These are phyloP conservation scores for Alloscopus bannaensis DNA, from an alignment of 2,888 invertebrate species.

Conservation along the genomic window DNA sequence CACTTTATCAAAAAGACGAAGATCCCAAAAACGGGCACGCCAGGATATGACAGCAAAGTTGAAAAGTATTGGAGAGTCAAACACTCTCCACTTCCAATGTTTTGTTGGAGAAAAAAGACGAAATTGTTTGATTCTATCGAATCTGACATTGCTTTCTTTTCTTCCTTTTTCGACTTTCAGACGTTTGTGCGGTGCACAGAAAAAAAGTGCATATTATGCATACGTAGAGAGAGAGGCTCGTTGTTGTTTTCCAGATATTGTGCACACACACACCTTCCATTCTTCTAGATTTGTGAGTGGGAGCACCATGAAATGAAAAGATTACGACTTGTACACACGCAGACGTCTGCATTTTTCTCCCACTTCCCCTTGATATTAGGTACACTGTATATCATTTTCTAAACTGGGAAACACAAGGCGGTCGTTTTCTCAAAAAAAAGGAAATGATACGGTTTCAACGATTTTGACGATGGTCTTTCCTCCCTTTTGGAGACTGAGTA, in stretches of 20 bases:
- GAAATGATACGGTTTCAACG: conserved; percentile 43
- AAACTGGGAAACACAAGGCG: conserved; percentile 20
- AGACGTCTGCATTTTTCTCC: conserved; percentile 62
- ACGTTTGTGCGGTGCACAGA: neutral
- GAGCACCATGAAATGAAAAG: conserved; percentile 58
- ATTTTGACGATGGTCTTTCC: conserved; percentile 5
- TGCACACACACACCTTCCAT: conserved; percentile 1
- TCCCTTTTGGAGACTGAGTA: neutral
- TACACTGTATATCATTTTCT: conserved; percentile 48
- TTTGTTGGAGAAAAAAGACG: conserved; percentile 21
- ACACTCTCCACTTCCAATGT: conserved; percentile 40
- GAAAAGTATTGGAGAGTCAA: conserved; percentile 2
- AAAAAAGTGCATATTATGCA: neutral
- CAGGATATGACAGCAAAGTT: too few species aligned
- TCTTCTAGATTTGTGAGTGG: conserved; percentile 31
- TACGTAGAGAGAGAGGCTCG: neutral
- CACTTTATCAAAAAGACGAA: too few species aligned
- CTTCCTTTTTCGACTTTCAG: conserved; percentile 1
- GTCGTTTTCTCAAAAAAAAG: conserved; percentile 4
- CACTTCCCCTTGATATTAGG: conserved; percentile 15
- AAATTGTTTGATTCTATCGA: conserved; percentile 52
- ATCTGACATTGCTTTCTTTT: conserved; percentile 56
- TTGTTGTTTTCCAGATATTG: too few species aligned
- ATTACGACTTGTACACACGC: conserved; percentile 55
- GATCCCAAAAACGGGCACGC: too few species aligned